Base-by-base conservation (phyloP, 2,113 vertebrate species). In the Scartelaos histophorus region DNA sequence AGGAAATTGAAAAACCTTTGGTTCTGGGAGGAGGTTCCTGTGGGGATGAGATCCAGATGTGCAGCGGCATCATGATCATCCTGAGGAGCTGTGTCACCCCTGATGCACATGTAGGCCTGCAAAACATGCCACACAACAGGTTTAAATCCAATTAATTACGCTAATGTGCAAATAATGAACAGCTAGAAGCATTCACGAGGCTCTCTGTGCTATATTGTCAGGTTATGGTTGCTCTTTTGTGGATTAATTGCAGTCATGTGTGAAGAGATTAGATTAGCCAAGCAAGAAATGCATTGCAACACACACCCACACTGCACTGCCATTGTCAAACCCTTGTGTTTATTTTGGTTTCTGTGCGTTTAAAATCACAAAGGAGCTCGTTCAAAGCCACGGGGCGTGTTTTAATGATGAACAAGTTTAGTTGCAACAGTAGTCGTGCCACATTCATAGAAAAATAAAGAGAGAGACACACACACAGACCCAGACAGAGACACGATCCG, bases 1-100 rank as follows among this genome's bases (percentile, higher is more conserved):
- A 70, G 67, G 17, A 79, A 75, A 71, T 11, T 25, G 10, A 75
- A 80, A 74, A 69, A 90, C 90, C 90, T 90, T 86, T 15, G 17
- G 5, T 47, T 47, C 13, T 53, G 11, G 56, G 3, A 6, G 80
- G 58, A 17, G 6, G 49, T 7, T 29, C 64, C 76, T 22, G 54
- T 17, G 10, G 60, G 19, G 60, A 6, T 16, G 54, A n/a, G 61
- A 66, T 76, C 76, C 69, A 75, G 75, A 74, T 22, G 72, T 60
- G 2, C 54, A 73, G 6, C 29, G 76, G 58, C 56, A 38, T 9
- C 15, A 75, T 80, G 70, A 75, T 90, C 82, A 88, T 81, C 87
- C 82, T 76, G 66, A 86, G 86, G 74, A 80, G 67, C 34, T 66
- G 38, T 84, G 70, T 7, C 19, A 22, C 19, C 77, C 82, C 81